Conservation (phyloP, 2,797 vertebrate genomes). For the Lemur catta region DNA sequence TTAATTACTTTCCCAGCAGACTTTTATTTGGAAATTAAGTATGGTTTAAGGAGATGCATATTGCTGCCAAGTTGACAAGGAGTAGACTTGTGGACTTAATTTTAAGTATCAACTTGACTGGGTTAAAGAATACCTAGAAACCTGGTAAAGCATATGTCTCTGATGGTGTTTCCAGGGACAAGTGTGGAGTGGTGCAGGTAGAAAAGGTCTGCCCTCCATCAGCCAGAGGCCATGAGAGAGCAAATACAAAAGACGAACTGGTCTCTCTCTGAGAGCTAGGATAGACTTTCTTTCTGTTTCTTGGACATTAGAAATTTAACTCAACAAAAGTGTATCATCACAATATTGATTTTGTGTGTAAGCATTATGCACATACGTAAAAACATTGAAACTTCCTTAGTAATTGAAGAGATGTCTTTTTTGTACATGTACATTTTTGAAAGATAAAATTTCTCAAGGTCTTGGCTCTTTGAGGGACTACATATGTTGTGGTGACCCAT, state of each 20-base stretch:
- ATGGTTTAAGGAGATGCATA: not conserved
- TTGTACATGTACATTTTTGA: not conserved
- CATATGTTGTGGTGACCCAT: not conserved
- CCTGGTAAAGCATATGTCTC: not conserved
- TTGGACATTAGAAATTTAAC: not conserved
- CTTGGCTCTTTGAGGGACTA: not conserved
- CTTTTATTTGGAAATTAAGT: not conserved
- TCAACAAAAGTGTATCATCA: not conserved
- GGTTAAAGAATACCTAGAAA: not conserved
- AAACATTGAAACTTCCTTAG: not conserved
- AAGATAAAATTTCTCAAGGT: not conserved
- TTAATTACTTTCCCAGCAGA: not conserved
- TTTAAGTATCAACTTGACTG: not conserved
- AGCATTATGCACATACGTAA: not conserved
- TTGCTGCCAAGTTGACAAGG: not conserved
- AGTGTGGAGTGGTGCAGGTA: not conserved
- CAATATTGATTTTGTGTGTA: not conserved
- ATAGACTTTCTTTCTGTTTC: not conserved
- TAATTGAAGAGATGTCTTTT: not conserved
- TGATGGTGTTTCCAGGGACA: not conserved
- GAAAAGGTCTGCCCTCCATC: not conserved
- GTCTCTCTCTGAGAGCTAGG: not conserved
- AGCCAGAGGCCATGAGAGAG: not conserved
- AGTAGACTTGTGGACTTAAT: not conserved
- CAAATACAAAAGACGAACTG: not conserved